Conservation (phyloP, 2,113 vertebrate species). For the Piaya cayana region DNA sequence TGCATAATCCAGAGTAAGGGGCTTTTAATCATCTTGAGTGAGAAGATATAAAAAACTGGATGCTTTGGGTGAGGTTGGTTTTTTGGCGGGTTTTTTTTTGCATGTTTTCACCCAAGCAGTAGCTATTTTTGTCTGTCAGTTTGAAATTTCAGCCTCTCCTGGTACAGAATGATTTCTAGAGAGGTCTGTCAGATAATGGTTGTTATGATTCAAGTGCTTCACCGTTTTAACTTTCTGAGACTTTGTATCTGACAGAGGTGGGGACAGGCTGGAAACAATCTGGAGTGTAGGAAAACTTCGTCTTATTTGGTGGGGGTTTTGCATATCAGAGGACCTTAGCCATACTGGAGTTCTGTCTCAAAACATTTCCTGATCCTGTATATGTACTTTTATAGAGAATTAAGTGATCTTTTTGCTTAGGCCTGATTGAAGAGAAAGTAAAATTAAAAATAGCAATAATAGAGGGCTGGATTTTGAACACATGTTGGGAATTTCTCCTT, state of each 20-base stretch:
- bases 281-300: not conserved
- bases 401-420: not conserved
- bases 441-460: not conserved
- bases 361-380: not conserved
- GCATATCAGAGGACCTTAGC: not conserved
- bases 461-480: not conserved
- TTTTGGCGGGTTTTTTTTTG: not conserved
- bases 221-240: not conserved
- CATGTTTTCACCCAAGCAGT: not conserved
- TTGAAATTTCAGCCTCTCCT: not conserved
- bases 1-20: slow-evolving; percentile 3
- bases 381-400: not conserved
- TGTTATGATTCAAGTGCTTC: slow-evolving; percentile 1
- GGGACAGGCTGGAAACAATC: slow-evolving; percentile 6
- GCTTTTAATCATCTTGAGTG: slow-evolving; percentile 26
- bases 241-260: not conserved
- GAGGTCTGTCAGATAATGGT: not conserved
- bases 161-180: not conserved
- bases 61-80: not conserved
- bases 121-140: not conserved
- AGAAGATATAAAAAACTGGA: slow-evolving; percentile 7
- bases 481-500: not conserved
- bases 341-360: not conserved
- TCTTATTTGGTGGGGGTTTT: not conserved
- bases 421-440: not conserved